phyloP scores from a whole-genome alignment of 30 jellyfish, hydroid and myxozoan species.

The Mastigias papua region DNA sequence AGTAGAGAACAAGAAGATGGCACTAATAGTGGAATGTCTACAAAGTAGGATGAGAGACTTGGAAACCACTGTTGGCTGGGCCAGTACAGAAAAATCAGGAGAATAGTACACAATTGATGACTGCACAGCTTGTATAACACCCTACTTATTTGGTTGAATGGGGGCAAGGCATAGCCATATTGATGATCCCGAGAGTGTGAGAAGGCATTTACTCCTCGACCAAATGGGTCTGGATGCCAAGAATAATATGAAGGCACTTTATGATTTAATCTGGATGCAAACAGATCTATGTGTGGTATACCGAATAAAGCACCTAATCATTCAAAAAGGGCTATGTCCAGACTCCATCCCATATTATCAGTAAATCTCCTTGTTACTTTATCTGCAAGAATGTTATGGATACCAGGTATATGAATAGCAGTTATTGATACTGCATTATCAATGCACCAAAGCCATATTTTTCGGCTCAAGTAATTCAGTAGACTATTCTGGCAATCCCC shows the following conservation, averaged over 20 bases:
- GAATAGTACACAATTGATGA: background rate
- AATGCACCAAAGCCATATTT: constrained; percentile 26
- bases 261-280: constrained; percentile 30
- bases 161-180: constrained; percentile 66
- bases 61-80: constrained; percentile 68
- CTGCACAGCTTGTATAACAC: background rate
- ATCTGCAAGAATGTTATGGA: background rate
- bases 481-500: background rate
- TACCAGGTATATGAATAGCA: constrained; percentile 13
- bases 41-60: background rate
- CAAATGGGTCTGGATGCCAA: constrained; percentile 56
- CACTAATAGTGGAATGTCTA: background rate
- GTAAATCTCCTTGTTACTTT: background rate
- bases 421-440: background rate
- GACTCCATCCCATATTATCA: constrained; percentile 26
- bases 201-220: constrained; percentile 28
- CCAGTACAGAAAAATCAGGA: constrained; percentile 45
- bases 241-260: constrained; percentile 20
- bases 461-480: constrained; percentile 4
- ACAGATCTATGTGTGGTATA: background rate
- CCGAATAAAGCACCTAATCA: background rate
- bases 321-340: background rate
- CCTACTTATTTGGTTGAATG: constrained; percentile 45
- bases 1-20: constrained; percentile 8
- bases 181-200: background rate